A percentile compares a stretch with the other conserved stretches of the same genome.
These are phyloP conservation scores for Cremastinae sp. DNA, from an alignment of 2,888 invertebrate species.

Conservation along the genomic window DNA sequence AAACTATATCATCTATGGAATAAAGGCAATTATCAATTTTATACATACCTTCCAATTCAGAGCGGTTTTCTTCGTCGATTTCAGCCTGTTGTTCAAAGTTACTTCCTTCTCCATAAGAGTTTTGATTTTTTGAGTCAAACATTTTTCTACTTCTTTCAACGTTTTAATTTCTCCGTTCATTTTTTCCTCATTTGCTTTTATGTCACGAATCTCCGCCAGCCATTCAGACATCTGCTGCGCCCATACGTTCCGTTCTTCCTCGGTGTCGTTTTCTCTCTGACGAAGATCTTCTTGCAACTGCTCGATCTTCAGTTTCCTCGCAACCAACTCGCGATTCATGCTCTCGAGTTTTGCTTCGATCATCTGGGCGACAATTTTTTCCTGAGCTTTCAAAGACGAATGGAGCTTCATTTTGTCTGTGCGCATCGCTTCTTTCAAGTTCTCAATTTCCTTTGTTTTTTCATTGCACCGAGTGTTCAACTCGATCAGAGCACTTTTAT, in stretches of 20 bases:
- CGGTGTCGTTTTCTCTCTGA: slow-evolving; percentile 81
- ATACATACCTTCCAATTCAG: slow-evolving; percentile 83
- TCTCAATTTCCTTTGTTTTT: slow-evolving; percentile 82
- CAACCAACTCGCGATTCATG: slow-evolving; percentile 69
- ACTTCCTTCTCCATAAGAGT: slow-evolving; percentile 75
- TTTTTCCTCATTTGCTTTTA: slow-evolving; percentile 75
- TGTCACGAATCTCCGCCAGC: slow-evolving; percentile 73
- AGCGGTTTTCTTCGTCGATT: slow-evolving; percentile 84
- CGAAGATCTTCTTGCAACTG: slow-evolving; percentile 82
- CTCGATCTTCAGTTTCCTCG: slow-evolving; percentile 72
- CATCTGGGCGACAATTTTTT: slow-evolving; percentile 81
- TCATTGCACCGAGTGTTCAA: slow-evolving; percentile 81
- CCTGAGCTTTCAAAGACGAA: slow-evolving; percentile 82
- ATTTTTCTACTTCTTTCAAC: slow-evolving; percentile 80
- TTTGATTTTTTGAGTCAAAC: slow-evolving; percentile 81
- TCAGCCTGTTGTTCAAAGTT: slow-evolving; percentile 82
- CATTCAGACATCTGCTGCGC: slow-evolving; percentile 76
- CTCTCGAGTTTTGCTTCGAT: slow-evolving; percentile 78
- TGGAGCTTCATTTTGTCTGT: slow-evolving; percentile 82
- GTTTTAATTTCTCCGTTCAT: slow-evolving; percentile 81
- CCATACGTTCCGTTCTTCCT: slow-evolving; percentile 81
- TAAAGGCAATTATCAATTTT: slow-evolving; percentile 10
- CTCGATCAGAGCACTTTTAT: slow-evolving; percentile 80
- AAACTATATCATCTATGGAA: too few relatives aligned
- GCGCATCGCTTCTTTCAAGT: slow-evolving; percentile 81